Evolutionary conservation across 2,888 invertebrate genomes (phyloP), one percentile per base, ranked within the genome.

Genomic region (Heliconius sara): DNA sequence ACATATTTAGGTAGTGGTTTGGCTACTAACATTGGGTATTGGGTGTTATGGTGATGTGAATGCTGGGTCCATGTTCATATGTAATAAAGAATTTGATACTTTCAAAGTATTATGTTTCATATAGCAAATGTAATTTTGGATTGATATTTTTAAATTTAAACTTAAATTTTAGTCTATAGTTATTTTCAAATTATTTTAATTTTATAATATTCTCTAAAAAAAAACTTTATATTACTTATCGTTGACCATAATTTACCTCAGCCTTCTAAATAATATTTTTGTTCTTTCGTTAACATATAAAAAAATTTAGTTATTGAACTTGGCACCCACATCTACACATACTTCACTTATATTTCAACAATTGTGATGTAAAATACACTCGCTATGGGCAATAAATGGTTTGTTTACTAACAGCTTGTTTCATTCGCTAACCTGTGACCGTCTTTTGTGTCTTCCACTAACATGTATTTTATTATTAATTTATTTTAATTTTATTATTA

Each of bases 371-470:
- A 79, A 74, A 70, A 79, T 60, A 74, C 75, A 73, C 67, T 5
- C 67, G 78, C 60, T 75, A 74, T 77, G 60, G 78, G 70, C 76
- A 91, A 91, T 91, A 91, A 91, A 91, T 68, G 84, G 83, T 81
- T 90, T 85, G 83, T 82, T 86, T 85, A 89, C 89, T 91, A 91
- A 91, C 90, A 79, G 91, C 91, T 91, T 83, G 91, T 91, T 91
- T 91, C 85, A 91, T 91, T 91, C 84, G 85, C 86, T 88, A 84
- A 84, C 84, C 83, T 75, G 47, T 63, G 66, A 52, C 72, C 47
- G 34, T 47, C 47, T 52, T n/a, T 16, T 65, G 16, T 63, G 9
- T 34, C 47, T 25, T 52, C n/a, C 12, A 27, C n/a, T 72, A n/a
- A 30, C 27, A 43, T 60, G n/a, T 27, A 25, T 39, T 73, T n/a